phyloP scores from a whole-genome alignment of 2,113 vertebrate genomes.

The Hippocampus abdominalis region DNA sequence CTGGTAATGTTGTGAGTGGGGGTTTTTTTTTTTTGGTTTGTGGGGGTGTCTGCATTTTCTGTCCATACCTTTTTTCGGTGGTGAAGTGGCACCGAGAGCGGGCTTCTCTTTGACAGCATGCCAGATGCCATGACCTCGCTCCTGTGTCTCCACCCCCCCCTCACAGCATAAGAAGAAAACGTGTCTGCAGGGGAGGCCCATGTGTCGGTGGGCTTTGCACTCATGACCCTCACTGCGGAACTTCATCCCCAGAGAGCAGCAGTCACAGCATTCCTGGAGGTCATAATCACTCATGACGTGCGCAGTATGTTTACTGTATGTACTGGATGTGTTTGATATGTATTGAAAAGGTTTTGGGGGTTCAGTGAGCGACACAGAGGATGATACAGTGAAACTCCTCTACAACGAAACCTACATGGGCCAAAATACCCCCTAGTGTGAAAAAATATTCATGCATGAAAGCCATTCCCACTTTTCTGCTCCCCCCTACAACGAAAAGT shows the following conservation, averaged over 20 bases:
- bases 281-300: constrained; percentile 6
- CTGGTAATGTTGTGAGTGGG: constrained; percentile 7
- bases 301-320: neutral
- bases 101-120: constrained; percentile 73
- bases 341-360: no score
- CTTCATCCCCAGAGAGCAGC: constrained; percentile 84
- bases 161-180: constrained; percentile 85
- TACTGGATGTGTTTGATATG: constrained; percentile 4
- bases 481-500: no score
- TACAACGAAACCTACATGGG: no score
- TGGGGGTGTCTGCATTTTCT: constrained; percentile 12
- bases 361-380: no score
- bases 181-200: constrained; percentile 86
- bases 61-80: constrained; percentile 76
- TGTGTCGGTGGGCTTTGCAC: constrained; percentile 79
- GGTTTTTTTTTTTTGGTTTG: neutral
- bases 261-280: constrained; percentile 89
- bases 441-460: no score
- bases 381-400: no score
- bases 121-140: constrained; percentile 56
- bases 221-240: constrained; percentile 71
- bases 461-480: no score
- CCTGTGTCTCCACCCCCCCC: constrained; percentile 60
- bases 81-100: constrained; percentile 60
- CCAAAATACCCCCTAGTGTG: no score